Evolutionary conservation across 2,888 invertebrate genomes (phyloP).

Genomic region (Didymodactylos carnosus): DNA sequence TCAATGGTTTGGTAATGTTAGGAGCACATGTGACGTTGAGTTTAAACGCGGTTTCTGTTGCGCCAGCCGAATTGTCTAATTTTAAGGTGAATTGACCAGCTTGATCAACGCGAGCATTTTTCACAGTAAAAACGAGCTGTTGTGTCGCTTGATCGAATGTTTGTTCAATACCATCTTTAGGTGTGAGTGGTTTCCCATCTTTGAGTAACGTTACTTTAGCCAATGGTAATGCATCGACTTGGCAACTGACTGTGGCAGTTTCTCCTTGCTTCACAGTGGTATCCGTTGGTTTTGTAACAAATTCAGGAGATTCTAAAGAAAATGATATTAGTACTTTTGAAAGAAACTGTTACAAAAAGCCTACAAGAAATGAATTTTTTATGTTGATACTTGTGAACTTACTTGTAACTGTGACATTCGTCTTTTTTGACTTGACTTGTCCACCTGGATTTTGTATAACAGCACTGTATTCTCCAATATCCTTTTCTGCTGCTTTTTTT

Average conservation of each 20-base stretch:
- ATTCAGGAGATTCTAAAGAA: neutral
- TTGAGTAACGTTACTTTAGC: slow-evolving; percentile 1
- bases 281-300: neutral
- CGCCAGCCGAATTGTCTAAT: neutral
- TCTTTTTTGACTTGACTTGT: neutral
- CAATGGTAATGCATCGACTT: neutral
- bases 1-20: neutral
- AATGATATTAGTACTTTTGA: neutral
- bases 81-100: neutral
- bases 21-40: slow-evolving; percentile 4
- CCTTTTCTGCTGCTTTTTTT: neutral
- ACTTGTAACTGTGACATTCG: neutral
- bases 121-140: neutral
- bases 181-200: slow-evolving; percentile 4
- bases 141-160: neutral
- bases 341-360: too few species aligned
- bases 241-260: neutral
- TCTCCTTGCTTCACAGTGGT: neutral
- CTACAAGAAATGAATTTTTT: too few species aligned
- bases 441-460: slow-evolving; percentile 6
- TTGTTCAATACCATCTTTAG: neutral
- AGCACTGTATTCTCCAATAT: slow-evolving; percentile 3
- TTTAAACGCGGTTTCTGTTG: slow-evolving; percentile 3
- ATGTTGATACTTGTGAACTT: too few species aligned
- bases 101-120: neutral